These are phyloP conservation scores for Microtus richardsoni DNA, from an alignment of 2,113 vertebrate species.

Conservation along the genomic window DNA sequence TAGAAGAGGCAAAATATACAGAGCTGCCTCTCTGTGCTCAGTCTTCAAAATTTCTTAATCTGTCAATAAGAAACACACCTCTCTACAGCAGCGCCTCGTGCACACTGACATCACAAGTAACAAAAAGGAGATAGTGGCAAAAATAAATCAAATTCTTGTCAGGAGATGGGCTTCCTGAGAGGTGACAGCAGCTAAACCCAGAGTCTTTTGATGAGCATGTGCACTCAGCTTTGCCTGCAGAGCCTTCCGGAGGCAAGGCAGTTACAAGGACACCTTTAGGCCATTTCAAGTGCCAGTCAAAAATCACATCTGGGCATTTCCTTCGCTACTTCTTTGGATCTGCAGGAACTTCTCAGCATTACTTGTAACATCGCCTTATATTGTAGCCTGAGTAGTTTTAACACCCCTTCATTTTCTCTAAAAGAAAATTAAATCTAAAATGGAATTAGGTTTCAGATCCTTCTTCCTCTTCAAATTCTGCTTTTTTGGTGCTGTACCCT, in stretches of 20 bases:
- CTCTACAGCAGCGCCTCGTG: background rate
- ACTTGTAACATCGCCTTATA: background rate
- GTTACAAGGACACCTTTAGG: background rate
- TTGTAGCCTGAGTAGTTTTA: background rate
- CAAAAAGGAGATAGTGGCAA: background rate
- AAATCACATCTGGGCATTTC: background rate
- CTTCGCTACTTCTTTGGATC: background rate
- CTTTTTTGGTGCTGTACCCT: conserved; percentile 73
- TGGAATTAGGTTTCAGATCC: conserved; percentile 68
- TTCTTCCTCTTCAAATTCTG: conserved; percentile 78
- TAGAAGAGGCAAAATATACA: background rate
- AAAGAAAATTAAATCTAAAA: background rate
- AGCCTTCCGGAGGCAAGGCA: background rate
- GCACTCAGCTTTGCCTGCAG: background rate
- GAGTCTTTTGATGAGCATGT: background rate
- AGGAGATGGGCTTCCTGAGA: background rate
- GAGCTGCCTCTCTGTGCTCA: background rate
- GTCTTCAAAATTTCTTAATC: background rate
- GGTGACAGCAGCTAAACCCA: background rate
- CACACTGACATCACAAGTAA: background rate
- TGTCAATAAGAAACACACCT: background rate
- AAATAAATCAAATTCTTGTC: background rate
- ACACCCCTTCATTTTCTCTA: background rate
- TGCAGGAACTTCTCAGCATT: background rate
- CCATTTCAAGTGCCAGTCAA: background rate